Base-by-base conservation (phyloP, 2,888 invertebrate genomes). In the Germaria angustata region DNA sequence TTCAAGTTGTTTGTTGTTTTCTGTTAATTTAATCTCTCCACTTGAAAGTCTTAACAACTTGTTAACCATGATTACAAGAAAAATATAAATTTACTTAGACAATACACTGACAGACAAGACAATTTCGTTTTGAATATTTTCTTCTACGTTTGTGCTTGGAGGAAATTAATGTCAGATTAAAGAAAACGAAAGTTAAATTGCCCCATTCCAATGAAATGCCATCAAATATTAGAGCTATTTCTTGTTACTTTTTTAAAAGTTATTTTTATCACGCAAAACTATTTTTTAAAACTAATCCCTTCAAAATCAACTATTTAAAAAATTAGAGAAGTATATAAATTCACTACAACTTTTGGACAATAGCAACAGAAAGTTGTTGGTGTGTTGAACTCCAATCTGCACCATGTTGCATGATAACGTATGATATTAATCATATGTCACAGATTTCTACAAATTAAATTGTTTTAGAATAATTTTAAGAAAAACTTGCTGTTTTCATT, bases 11-110 rank as follows among this genome's bases (percentile, higher is more conserved):
- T 41, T 39, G 39, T 7, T 51, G 15, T 39, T 36, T 28, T 41
- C 2, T 68, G 28, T 61, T 46, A 57, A 51, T 11, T 22, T 32
- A 13, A 22, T 63, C 6, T 28, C 20, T 22, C 20, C 9, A 32
- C 41, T 20, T 32, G 49, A 34, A 15, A 41, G 63, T 17, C 53
- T 53, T 32, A 63, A 63, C 61, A 77, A 77, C 61, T 68, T 81
- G 81, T 77, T 81, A 72, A 61, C 69, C 78, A 51, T 79, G 82
- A 82, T 44, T 44, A 53, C 22, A 59, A 66, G 46, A 69, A 32
- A 22, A 41, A 39, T 44, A 22, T 1, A 59, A 24, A 17, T 17
- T 24, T 15, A 24, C 15, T 22, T 32, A 13, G 22, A 20, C 32
- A 63, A 46, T 24, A 20, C 66, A 68, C 11, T 9, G 9, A 17